Conservation (phyloP, 2,113 vertebrate genomes). For the Alethe diademata region DNA sequence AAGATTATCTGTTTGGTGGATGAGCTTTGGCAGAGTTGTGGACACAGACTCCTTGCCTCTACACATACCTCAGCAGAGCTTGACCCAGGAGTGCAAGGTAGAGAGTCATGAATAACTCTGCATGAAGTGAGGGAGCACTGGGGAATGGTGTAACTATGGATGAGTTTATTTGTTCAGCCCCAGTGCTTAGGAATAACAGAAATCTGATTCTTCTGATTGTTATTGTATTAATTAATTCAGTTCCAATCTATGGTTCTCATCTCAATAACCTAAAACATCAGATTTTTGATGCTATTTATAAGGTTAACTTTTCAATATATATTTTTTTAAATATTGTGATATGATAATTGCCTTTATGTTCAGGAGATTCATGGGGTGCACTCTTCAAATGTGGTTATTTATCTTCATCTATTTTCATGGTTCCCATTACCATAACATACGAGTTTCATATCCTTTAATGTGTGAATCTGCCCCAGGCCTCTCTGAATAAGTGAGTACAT, state of each 20-base stretch:
- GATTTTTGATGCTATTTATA: not conserved
- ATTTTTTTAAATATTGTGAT: not conserved
- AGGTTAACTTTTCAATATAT: not conserved
- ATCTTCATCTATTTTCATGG: conserved; percentile 32
- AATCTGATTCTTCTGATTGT: not conserved
- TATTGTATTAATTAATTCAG: not conserved
- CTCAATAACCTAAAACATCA: not conserved
- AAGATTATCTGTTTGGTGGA: not conserved
- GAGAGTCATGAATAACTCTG: not conserved
- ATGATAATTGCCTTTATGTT: not conserved
- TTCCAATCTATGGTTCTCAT: not conserved
- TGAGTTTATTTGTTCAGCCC: not conserved
- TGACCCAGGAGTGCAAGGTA: not conserved
- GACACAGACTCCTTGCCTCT: not conserved
- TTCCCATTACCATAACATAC: conserved; percentile 6
- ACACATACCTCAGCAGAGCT: not conserved
- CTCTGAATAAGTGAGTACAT: conserved; percentile 5
- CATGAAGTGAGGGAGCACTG: not conserved
- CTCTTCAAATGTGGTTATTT: conserved; percentile 8
- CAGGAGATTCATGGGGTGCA: not conserved
- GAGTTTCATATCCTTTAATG: conserved; percentile 27
- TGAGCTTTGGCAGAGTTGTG: not conserved
- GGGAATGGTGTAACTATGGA: not conserved
- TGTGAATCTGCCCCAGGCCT: conserved; percentile 15
- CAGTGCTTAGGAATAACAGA: not conserved